Conservation (phyloP, 1,140 invertebrate species). For the Maniola jurtina region DNA sequence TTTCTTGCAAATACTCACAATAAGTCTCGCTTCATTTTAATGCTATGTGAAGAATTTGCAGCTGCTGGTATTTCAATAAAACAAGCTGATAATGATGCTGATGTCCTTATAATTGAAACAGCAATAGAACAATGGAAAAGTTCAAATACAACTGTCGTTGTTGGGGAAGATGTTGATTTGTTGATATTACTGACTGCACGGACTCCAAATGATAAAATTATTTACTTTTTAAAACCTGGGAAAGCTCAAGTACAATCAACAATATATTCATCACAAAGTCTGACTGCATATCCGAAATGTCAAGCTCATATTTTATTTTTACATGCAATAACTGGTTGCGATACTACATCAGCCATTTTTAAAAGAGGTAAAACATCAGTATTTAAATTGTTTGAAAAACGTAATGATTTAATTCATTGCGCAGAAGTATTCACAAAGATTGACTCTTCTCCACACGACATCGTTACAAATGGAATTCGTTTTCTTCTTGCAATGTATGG, state of each 20-base stretch:
- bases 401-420: background rate
- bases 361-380: slow-evolving; percentile 6
- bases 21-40: slow-evolving; percentile 51
- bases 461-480: slow-evolving; percentile 25
- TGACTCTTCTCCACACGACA: background rate
- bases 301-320: slow-evolving; percentile 10
- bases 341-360: background rate
- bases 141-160: slow-evolving; percentile 35
- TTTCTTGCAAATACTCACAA: slow-evolving; percentile 42
- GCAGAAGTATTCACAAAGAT: background rate
- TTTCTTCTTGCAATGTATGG: slow-evolving; percentile 52
- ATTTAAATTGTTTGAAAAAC: slow-evolving; percentile 15
- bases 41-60: slow-evolving; percentile 40
- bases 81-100: slow-evolving; percentile 47
- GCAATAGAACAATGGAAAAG: slow-evolving; percentile 46
- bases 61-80: slow-evolving; percentile 35
- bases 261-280: slow-evolving; percentile 43
- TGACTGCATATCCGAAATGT: slow-evolving; percentile 4
- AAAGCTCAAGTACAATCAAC: slow-evolving; percentile 46
- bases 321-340: slow-evolving; percentile 10
- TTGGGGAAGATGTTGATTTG: slow-evolving; percentile 34
- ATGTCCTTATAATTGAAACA: slow-evolving; percentile 47
- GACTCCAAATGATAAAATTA: slow-evolving; percentile 46
- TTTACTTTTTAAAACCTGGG: slow-evolving; percentile 56
- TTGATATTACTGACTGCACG: slow-evolving; percentile 47